phyloP scores from a whole-genome alignment of 2,113 vertebrate species.

The Scomber colias region DNA sequence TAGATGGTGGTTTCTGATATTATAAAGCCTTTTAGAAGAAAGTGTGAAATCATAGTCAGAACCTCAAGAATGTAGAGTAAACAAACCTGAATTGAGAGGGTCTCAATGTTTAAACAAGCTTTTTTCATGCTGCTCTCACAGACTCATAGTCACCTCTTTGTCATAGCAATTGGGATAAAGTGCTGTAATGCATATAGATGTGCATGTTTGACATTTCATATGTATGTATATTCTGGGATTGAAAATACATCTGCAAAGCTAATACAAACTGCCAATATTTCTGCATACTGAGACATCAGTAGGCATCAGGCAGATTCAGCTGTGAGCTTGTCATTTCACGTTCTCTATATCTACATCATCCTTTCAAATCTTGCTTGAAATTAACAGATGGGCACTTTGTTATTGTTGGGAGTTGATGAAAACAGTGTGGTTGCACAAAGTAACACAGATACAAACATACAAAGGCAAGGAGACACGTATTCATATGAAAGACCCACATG shows the following conservation, averaged over 20 bases:
- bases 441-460: neutral
- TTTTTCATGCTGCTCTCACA: neutral
- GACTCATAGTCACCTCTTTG: conserved; percentile 10
- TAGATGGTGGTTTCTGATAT: conserved; percentile 1
- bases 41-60: conserved; percentile 9
- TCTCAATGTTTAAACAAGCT: neutral
- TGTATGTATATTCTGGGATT: conserved; percentile 10
- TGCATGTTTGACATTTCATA: conserved; percentile 43
- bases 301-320: neutral
- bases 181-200: conserved; percentile 33
- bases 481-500: no score
- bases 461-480: neutral
- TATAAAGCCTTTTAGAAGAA: neutral
- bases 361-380: conserved; percentile 17
- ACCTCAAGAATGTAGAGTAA: neutral
- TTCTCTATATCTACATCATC: neutral
- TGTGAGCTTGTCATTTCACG: conserved; percentile 21
- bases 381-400: neutral
- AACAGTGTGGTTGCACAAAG: neutral
- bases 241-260: conserved; percentile 26
- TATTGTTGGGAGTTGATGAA: neutral
- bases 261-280: conserved; percentile 16
- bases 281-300: neutral
- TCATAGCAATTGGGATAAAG: conserved; percentile 20
- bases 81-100: neutral